These are phyloP conservation scores for Agrotis clavis DNA, from an alignment of 2,888 invertebrate genomes.

Conservation along the genomic window DNA sequence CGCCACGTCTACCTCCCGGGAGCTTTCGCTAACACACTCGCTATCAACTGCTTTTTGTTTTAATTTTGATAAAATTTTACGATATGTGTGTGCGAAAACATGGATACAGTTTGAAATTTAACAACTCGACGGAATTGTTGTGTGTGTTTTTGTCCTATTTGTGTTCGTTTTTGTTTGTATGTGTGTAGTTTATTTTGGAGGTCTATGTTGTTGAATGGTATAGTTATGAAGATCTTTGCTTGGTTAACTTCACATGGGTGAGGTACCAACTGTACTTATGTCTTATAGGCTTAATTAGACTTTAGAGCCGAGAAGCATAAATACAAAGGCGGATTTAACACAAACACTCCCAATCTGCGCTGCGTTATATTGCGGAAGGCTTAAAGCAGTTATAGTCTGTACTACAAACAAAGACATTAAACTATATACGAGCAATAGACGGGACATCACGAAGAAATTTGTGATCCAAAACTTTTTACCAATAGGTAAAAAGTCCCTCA, in stretches of 20 bases:
- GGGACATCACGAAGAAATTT: too few relatives aligned
- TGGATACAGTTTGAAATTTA: constrained; percentile 64
- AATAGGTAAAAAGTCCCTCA: too few relatives aligned
- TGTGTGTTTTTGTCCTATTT: constrained; percentile 18
- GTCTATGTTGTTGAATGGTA: constrained; percentile 40
- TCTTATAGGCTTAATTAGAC: too few relatives aligned
- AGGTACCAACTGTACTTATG: too few relatives aligned
- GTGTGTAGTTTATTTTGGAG: constrained; percentile 43
- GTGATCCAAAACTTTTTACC: too few relatives aligned
- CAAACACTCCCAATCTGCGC: too few relatives aligned
- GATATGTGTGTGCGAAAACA: constrained; percentile 67
- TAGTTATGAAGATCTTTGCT: constrained; percentile 47
- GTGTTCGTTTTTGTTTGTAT: constrained; percentile 12
- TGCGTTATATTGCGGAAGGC: too few relatives aligned
- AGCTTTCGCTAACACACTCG: constrained; percentile 80
- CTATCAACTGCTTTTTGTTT: constrained; percentile 78
- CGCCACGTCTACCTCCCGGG: constrained; percentile 78
- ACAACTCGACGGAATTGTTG: constrained; percentile 56
- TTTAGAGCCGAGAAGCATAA: too few relatives aligned
- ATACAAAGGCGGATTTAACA: too few relatives aligned
- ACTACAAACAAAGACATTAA: too few relatives aligned
- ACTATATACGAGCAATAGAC: too few relatives aligned
- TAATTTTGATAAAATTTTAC: constrained; percentile 78
- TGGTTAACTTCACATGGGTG: constrained; percentile 11
- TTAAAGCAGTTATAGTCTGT: not conserved